Base-by-base conservation (phyloP, 1,140 invertebrate genomes). In the Wasmannia auropunctata region DNA sequence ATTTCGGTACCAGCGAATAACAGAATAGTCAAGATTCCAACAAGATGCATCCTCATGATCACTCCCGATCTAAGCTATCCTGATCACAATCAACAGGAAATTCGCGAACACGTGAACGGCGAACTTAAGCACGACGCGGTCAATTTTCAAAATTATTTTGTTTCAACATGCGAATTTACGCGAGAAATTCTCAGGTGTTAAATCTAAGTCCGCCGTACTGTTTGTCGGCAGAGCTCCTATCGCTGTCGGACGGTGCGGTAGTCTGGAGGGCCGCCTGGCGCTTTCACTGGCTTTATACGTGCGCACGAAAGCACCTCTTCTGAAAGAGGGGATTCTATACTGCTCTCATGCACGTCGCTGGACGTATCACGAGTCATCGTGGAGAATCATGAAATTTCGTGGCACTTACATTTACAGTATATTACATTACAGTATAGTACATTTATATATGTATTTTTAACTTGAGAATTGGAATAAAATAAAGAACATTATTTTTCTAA, bases 201-300 rank as follows among this genome's bases (percentile, higher is more conserved):
- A n/a, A 80, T 81, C 62, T 72, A 72, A 65, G 62, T 37, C 25
- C 51, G 86, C 16, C 62, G 75, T 69, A 51, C 67, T 60, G 25
- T 62, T 62, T 16, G 25, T 25, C 31, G 56, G 70, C 86, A 76
- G 88, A 90, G 92, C 91, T 95, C 90, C 90, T 94, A 81, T 91
- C 93, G 92, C 93, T 94, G 92, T 92, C 93, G 92, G 92, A 94
- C 93, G 93, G 89, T 92, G 90, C 92, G 91, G 91, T 93, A 92
- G 92, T 95, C 95, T 95, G 94, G 94, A 95, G 93, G 91, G 93
- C 92, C 93, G 92, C 86, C 88, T 90, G 91, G 88, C 91, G 94
- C 94, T 95, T 95, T 95, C 94, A 95, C 94, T 92, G 93, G 93
- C 93, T 95, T 95, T 95, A 95, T 95, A 95, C 92, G 92, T 87